Percentiles rank a stretch among this genome's conserved stretches.
phyloP scores from a whole-genome alignment of 1,140 invertebrate species.

The Papilio aristodemus region DNA sequence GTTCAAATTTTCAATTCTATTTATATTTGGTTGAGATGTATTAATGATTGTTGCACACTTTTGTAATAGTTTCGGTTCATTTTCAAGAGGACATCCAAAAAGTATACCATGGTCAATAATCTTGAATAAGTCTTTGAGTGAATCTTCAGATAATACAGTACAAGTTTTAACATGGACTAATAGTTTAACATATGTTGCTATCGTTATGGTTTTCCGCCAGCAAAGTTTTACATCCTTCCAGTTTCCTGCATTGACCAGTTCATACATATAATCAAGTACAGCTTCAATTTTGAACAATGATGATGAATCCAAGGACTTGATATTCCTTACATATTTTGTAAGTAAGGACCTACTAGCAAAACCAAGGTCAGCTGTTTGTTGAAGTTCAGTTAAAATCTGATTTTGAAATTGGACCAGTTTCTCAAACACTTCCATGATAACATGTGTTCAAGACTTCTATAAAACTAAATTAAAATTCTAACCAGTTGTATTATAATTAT shows the following conservation, averaged over 20 bases:
- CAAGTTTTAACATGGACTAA: conserved; percentile 48
- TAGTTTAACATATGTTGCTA: conserved; percentile 82
- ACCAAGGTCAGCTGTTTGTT: conserved; percentile 61
- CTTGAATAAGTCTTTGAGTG: conserved; percentile 82
- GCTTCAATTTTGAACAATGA: conserved; percentile 70
- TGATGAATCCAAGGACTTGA: conserved; percentile 39
- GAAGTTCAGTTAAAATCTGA: conserved; percentile 46
- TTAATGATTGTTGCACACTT: conserved; percentile 80
- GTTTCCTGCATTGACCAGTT: conserved; percentile 90
- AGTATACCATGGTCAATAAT: conserved; percentile 91
- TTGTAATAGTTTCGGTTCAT: conserved; percentile 78
- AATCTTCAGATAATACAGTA: conserved; percentile 41
- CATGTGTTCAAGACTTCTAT: background rate
- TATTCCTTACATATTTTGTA: conserved; percentile 46
- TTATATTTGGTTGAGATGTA: conserved; percentile 32
- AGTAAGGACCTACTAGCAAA: conserved; percentile 54
- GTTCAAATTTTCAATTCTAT: conserved; percentile 37
- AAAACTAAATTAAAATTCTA: background rate
- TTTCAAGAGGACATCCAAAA: conserved; percentile 86
- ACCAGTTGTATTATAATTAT: background rate
- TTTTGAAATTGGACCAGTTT: conserved; percentile 53
- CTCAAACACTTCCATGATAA: conserved; percentile 39
- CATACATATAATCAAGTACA: conserved; percentile 88
- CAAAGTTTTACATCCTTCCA: conserved; percentile 88
- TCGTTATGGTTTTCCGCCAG: conserved; percentile 83